phyloP scores from a whole-genome alignment of 1,140 invertebrate genomes.

The Dreissena rostriformis region DNA sequence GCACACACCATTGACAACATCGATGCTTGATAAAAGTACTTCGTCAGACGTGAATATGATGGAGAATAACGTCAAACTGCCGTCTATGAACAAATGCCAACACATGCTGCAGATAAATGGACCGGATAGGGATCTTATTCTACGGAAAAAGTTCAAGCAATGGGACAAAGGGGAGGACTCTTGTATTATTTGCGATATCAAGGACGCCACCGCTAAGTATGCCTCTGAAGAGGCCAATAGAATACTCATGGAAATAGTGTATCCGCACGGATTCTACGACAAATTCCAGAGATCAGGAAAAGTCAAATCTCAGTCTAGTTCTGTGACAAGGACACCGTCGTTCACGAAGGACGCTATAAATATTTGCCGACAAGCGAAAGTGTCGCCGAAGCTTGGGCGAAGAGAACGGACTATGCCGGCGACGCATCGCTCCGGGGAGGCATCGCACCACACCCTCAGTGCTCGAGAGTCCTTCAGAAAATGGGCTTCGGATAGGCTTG shows the following conservation, averaged over 20 bases:
- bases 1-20: no score
- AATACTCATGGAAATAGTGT: constrained; percentile 45
- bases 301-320: neutral
- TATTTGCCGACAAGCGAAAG: constrained; percentile 28
- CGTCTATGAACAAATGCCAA: neutral
- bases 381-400: constrained; percentile 6
- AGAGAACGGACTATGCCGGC: constrained; percentile 8
- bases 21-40: no score
- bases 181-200: constrained; percentile 43
- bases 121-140: neutral
- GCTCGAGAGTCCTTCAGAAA: neutral
- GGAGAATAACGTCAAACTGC: neutral
- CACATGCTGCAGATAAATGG: constrained; percentile 1
- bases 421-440: neutral
- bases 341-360: constrained; percentile 16
- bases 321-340: neutral
- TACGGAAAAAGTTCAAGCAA: neutral
- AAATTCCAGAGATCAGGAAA: constrained; percentile 38
- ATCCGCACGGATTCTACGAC: constrained; percentile 51
- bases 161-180: neutral
- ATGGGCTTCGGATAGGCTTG: neutral
- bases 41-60: no score
- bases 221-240: constrained; percentile 44
- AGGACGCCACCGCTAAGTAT: constrained; percentile 35
- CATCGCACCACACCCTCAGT: neutral